Evolutionary conservation across 1,140 invertebrate species (phyloP).

Genomic region (Lordiphosa clarofinis): DNA sequence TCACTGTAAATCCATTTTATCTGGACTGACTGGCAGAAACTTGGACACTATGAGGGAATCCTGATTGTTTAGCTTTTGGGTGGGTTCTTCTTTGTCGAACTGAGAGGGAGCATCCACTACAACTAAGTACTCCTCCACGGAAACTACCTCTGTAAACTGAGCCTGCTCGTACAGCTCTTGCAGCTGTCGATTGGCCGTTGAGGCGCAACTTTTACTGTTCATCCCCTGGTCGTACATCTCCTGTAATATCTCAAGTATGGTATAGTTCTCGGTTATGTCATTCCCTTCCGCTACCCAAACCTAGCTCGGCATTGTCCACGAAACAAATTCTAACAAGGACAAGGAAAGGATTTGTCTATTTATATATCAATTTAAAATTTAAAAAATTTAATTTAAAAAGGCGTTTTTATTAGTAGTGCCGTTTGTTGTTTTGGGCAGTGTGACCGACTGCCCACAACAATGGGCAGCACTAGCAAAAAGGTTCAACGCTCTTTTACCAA

Average conservation of each 20-base stretch:
- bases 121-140: slow-evolving; percentile 1
- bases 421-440: no score
- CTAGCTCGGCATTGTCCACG: slow-evolving; percentile 43
- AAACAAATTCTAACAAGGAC: slow-evolving; percentile 61
- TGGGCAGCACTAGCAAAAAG: no score
- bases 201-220: no score
- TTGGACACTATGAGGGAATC: slow-evolving; percentile 64
- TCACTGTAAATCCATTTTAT: slow-evolving; percentile 41
- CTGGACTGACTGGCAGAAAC: slow-evolving; percentile 52
- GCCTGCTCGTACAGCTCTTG: slow-evolving; percentile 52
- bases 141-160: slow-evolving; percentile 18
- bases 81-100: slow-evolving; percentile 2
- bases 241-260: slow-evolving; percentile 50
- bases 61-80: slow-evolving; percentile 39
- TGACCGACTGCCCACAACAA: no score
- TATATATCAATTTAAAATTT: no score
- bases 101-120: not conserved
- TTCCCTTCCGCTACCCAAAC: slow-evolving; percentile 13
- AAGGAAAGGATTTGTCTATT: no score
- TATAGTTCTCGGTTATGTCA: slow-evolving; percentile 26
- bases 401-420: no score
- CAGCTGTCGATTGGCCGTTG: slow-evolving; percentile 52
- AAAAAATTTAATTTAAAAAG: no score
- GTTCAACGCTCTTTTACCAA: no score
- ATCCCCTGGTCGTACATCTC: slow-evolving; percentile 32